Conservation (phyloP, 2,888 invertebrate species). For the Diachrysia chrysitis region DNA sequence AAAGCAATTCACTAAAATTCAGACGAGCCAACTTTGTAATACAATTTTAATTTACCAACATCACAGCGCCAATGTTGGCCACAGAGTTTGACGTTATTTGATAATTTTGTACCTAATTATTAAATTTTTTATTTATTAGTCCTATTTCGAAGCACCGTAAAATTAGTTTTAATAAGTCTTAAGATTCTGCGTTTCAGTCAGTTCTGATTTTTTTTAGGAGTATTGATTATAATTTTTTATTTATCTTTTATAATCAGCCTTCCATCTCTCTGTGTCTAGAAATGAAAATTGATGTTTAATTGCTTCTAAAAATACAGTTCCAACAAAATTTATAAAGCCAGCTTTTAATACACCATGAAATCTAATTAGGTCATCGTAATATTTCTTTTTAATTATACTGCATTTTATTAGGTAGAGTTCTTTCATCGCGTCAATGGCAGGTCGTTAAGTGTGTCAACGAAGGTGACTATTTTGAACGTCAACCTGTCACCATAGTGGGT, state of each 20-base stretch:
- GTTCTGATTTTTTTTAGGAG: too few relatives aligned
- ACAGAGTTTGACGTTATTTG: slow-evolving; percentile 36
- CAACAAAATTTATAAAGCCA: neutral
- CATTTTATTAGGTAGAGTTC: neutral
- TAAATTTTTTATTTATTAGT: slow-evolving; percentile 26
- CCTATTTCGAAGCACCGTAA: neutral
- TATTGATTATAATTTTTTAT: too few relatives aligned
- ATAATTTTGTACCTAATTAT: slow-evolving; percentile 22
- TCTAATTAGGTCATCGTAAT: neutral
- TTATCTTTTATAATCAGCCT: too few relatives aligned
- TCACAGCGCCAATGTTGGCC: slow-evolving; percentile 42
- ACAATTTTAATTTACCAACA: slow-evolving; percentile 62
- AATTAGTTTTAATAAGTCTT: too few relatives aligned
- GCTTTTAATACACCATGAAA: neutral
- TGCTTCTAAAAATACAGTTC: neutral
- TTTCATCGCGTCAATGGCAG: neutral
- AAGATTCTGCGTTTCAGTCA: too few relatives aligned
- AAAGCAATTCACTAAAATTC: slow-evolving; percentile 59
- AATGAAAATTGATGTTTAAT: neutral
- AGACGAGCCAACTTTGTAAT: slow-evolving; percentile 55
- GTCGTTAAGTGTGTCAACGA: neutral
- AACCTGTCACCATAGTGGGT: neutral
- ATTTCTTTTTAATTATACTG: neutral
- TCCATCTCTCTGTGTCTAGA: too few relatives aligned
- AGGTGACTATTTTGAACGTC: neutral